Conservation (phyloP, 1,140 invertebrate species). For the Aphis gossypii region DNA sequence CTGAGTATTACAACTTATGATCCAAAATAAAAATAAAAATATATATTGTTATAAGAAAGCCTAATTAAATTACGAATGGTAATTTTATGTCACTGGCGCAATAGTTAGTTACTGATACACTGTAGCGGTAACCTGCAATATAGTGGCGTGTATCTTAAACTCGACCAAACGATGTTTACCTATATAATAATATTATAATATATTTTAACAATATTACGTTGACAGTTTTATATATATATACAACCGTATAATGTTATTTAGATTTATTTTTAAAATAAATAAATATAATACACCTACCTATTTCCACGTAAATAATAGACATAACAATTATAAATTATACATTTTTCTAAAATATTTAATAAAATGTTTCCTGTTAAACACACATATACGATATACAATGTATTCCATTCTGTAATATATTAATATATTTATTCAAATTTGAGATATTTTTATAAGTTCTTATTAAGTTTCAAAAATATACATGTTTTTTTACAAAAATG, state of each 20-base stretch:
- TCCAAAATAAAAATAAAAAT: background rate
- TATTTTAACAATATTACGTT: too few species aligned
- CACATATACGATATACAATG: background rate
- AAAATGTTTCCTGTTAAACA: too few species aligned
- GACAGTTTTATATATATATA: too few species aligned
- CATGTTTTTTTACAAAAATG: background rate
- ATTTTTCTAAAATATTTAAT: background rate
- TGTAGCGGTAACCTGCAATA: background rate
- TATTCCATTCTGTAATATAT: background rate
- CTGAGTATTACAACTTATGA: background rate
- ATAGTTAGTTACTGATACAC: too few species aligned
- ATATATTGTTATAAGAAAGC: background rate
- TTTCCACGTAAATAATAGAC: background rate
- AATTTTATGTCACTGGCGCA: too few species aligned
- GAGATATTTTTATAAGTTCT: background rate
- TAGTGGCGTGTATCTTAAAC: background rate
- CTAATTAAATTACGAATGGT: too few species aligned
- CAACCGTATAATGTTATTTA: too few species aligned
- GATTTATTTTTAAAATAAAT: too few species aligned
- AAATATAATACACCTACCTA: too few species aligned
- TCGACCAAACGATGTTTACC: background rate
- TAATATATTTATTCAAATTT: background rate
- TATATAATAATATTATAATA: background rate
- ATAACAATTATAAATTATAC: background rate
- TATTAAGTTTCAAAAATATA: background rate